A percentile compares a stretch with the other conserved stretches of the same genome.
phyloP scores from a whole-genome alignment of 2,797 vertebrate genomes.

The Eidolon dupreanum region DNA sequence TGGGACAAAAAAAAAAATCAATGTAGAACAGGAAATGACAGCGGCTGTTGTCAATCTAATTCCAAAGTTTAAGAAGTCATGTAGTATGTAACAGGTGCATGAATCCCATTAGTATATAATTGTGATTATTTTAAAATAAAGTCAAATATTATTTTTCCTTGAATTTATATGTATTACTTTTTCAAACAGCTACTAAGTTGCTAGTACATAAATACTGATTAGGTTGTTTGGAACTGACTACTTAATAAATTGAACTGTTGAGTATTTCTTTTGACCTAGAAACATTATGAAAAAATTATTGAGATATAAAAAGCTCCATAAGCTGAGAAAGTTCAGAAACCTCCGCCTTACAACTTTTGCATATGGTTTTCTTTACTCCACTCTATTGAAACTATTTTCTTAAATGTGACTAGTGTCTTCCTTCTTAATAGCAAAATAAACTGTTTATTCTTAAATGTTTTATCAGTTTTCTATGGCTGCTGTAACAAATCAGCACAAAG shows the following conservation, averaged over 20 bases:
- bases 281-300: neutral
- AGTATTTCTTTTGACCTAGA: neutral
- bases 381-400: neutral
- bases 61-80: neutral
- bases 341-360: neutral
- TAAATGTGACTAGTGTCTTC: neutral
- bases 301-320: neutral
- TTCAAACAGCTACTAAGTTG: neutral
- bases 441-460: neutral
- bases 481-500: neutral
- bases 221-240: neutral
- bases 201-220: neutral
- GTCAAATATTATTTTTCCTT: neutral
- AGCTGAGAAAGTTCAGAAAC: neutral
- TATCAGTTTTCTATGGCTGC: neutral
- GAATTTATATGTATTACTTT: neutral
- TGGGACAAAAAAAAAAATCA: neutral
- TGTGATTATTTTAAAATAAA: constrained; percentile 16
- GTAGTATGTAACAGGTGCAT: neutral
- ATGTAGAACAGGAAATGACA: neutral
- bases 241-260: neutral
- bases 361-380: neutral
- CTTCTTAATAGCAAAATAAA: neutral
- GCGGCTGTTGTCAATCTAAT: neutral
- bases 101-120: neutral